A percentile compares a stretch with the other conserved stretches of the same genome.
These are phyloP conservation scores for Hipposideros armiger DNA, from an alignment of 2,113 vertebrate genomes.

Conservation along the genomic window DNA sequence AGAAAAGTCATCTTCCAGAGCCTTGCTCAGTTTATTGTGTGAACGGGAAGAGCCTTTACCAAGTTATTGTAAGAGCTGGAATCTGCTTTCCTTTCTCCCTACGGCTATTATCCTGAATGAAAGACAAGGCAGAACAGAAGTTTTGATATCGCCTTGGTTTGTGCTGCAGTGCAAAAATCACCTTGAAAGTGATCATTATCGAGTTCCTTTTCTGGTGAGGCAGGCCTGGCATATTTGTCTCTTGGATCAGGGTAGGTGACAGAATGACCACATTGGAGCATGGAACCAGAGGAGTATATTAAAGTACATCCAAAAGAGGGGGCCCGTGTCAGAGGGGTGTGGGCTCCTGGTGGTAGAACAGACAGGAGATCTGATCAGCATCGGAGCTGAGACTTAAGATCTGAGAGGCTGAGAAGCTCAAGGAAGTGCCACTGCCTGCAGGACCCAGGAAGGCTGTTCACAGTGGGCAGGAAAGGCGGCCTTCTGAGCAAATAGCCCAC, in stretches of 20 bases:
- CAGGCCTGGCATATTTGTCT: no score
- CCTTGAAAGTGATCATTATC: not conserved
- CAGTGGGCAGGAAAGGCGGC: no score
- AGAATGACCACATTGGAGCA: not conserved
- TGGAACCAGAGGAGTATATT: not conserved
- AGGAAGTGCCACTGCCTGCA: not conserved
- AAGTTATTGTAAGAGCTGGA: not conserved
- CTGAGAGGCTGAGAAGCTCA: not conserved
- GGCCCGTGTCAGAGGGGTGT: no score
- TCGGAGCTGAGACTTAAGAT: accelerated
- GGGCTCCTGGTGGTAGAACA: not conserved
- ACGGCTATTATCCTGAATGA: not conserved
- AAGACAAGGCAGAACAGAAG: not conserved
- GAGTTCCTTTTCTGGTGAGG: not conserved
- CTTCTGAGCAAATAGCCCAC: not conserved
- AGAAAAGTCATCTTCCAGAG: not conserved
- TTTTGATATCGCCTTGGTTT: not conserved
- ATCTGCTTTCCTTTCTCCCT: not conserved
- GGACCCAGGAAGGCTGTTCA: not conserved
- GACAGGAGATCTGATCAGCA: accelerated
- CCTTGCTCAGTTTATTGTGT: not conserved
- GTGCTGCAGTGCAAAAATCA: not conserved
- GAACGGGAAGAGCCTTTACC: not conserved
- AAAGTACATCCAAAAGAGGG: not conserved
- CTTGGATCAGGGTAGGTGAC: not conserved